Base-by-base conservation (phyloP, 2,113 vertebrate species). In the Labeo catla region DNA sequence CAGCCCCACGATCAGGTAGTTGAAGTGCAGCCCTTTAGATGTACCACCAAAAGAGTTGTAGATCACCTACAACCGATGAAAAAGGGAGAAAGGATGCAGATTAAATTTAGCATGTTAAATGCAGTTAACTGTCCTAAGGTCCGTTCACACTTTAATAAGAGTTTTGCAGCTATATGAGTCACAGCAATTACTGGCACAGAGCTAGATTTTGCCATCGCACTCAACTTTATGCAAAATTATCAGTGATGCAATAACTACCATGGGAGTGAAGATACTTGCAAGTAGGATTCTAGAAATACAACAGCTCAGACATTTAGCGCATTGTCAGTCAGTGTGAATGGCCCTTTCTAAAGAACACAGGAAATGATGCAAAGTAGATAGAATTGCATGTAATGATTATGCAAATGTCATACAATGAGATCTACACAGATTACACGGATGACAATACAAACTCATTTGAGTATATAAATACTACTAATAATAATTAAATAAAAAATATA, bases 21-120 rank as follows among this genome's bases (percentile, higher is more conserved):
- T 99, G 92, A 99, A 99, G 92, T 99, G 97, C 2, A 99, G 94
- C 16, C 98, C 98, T 96, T 99, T 99, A 49, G 97, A 94, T 21
- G 96, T 96, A 91, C 98, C 98, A 91, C 98, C 97, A 86, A 99
- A 99, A 2, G 98, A 99, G 91, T 94, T 96, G 93, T 98, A 99
- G 92, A 99, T 99, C 91, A 99, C 97, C 98, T 99, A 88, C 21
- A 89, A 57, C 39, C 74, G 54, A 79, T 21, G 80, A 21, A 89
- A 8, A 80, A 70, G 52, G 76, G 1, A 86, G 4, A 39, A 28
- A 81, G 9, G 39, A 43, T 6, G 7, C 4, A 63, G 7, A 49
- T 59, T 57, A 43, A 19, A 47, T 43, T 28, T 28, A 28, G 28
- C 28, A 2, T 28, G 28, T 28, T 28, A 28, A 28, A 28, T 28